These are phyloP conservation scores for Hoplostethus mediterraneus DNA, from an alignment of 2,797 vertebrate genomes.

Conservation along the genomic window DNA sequence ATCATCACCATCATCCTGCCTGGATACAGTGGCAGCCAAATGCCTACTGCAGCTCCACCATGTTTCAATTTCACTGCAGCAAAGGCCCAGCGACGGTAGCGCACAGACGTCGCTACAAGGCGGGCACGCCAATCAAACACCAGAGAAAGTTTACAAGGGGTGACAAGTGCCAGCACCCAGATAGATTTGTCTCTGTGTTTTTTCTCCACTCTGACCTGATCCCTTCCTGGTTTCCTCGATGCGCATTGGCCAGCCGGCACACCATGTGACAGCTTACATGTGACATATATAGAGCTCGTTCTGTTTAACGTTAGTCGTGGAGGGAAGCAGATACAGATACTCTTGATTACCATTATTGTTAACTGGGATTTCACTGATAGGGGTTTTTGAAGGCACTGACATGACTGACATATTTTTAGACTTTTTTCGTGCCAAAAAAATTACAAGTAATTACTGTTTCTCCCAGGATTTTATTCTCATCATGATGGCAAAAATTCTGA, in stretches of 20 bases:
- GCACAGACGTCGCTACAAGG: constrained; percentile 50
- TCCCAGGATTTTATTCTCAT: not conserved
- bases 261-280: constrained; percentile 39
- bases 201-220: constrained; percentile 20
- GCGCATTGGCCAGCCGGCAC: constrained; percentile 36
- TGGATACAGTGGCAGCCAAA: constrained; percentile 63
- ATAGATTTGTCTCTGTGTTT: constrained; percentile 17
- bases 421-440: not conserved
- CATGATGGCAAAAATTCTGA: constrained; percentile 7
- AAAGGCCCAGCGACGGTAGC: constrained; percentile 44
- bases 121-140: constrained; percentile 56
- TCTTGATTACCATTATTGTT: not conserved
- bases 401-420: too few relatives aligned
- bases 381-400: too few relatives aligned
- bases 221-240: constrained; percentile 31
- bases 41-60: constrained; percentile 56
- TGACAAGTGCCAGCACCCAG: constrained; percentile 33
- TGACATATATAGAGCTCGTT: constrained; percentile 24
- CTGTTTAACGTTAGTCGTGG: constrained; percentile 20
- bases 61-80: constrained; percentile 37
- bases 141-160: constrained; percentile 34
- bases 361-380: not conserved
- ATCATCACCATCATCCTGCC: constrained; percentile 57
- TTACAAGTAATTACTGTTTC: not conserved
- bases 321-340: not conserved